phyloP scores from a whole-genome alignment of 2,888 invertebrate genomes.

The Coleophora deauratella region DNA sequence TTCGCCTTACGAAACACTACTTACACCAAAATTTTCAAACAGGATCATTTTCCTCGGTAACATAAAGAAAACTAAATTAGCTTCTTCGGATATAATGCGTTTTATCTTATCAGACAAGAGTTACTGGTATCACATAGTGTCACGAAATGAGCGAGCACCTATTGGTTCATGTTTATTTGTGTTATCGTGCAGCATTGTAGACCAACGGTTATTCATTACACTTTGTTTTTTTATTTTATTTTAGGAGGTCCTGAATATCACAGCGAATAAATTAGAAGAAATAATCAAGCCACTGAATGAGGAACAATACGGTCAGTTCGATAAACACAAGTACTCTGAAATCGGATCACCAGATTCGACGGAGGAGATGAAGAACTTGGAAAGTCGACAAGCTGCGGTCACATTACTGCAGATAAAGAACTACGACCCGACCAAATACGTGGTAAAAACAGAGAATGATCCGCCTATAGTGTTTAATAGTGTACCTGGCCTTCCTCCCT shows the following conservation, averaged over 20 bases:
- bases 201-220: conserved; percentile 41
- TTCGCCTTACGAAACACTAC: conserved; percentile 17
- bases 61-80: conserved; percentile 50
- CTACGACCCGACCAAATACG: conserved; percentile 66
- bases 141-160: conserved; percentile 45
- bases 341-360: conserved; percentile 67
- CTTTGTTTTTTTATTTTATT: conserved; percentile 40
- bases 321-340: conserved; percentile 55
- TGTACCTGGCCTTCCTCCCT: conserved; percentile 70
- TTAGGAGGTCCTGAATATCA: conserved; percentile 75
- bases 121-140: conserved; percentile 48
- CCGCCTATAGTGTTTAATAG: conserved; percentile 75
- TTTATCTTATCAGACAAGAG: conserved; percentile 58
- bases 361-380: conserved; percentile 69
- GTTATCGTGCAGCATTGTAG: conserved; percentile 49
- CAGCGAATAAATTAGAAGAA: conserved; percentile 74
- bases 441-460: conserved; percentile 55
- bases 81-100: conserved; percentile 43
- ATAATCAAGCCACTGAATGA: conserved; percentile 67
- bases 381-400: conserved; percentile 68
- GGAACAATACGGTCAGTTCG: conserved; percentile 42
- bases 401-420: conserved; percentile 69
- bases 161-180: conserved; percentile 54
- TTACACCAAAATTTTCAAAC: conserved; percentile 7
- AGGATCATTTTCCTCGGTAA: conserved; percentile 56